Percentiles rank a stretch among this genome's conserved stretches.
phyloP scores from a whole-genome alignment of 2,113 vertebrate genomes.

The Nymphicus hollandicus region DNA sequence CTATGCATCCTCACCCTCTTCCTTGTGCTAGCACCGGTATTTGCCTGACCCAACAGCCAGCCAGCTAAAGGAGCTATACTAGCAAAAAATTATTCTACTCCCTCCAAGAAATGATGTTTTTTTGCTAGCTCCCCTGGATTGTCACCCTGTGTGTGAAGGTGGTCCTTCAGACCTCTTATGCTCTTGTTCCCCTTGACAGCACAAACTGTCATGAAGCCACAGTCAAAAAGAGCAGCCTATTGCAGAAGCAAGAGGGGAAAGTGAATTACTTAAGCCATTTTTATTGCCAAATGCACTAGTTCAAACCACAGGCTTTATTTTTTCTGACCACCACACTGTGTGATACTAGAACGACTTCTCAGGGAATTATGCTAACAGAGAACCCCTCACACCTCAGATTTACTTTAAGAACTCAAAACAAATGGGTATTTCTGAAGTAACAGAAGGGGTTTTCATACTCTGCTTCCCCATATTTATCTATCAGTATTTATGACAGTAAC shows the following conservation, averaged over 20 bases:
- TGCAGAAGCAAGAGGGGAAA: slow-evolving; percentile 8
- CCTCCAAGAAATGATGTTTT: background rate
- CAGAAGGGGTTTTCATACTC: background rate
- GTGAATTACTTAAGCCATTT: background rate
- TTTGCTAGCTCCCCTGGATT: background rate
- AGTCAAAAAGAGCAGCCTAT: background rate
- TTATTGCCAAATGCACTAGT: background rate
- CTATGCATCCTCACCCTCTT: background rate
- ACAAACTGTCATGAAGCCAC: background rate
- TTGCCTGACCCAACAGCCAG: background rate
- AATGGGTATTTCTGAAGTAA: background rate
- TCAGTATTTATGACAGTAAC: background rate
- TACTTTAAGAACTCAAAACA: background rate
- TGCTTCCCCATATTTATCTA: background rate
- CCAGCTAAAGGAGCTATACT: background rate
- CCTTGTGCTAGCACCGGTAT: background rate
- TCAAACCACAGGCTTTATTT: slow-evolving; percentile 17
- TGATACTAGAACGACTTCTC: background rate
- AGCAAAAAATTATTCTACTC: background rate
- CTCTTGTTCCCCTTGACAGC: background rate
- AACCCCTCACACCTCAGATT: background rate
- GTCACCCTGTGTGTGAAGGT: background rate
- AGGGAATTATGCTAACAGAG: background rate
- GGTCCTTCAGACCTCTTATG: background rate
- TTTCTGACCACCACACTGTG: background rate